Base-by-base conservation (phyloP, 2,113 vertebrate species). In the Scortum barcoo region DNA sequence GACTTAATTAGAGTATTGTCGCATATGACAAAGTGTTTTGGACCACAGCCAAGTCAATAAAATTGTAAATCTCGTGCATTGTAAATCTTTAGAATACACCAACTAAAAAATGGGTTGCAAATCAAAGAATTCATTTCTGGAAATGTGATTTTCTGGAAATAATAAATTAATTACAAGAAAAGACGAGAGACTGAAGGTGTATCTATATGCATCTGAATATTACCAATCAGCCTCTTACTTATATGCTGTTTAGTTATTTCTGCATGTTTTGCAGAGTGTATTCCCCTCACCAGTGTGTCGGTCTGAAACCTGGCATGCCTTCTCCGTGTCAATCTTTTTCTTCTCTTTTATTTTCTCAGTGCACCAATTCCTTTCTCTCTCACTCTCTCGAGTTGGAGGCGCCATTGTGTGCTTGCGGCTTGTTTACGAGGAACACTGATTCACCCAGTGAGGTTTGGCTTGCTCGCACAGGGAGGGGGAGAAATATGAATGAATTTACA, bases 401-500 rank as follows among this genome's bases (percentile, higher is more conserved):
- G 92, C 94, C 94, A 91, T 93, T 93, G 88, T 92, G 93, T 93
- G 80, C 87, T 93, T 93, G 90, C 53, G 86, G 89, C 86, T 90
- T 92, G 93, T 94, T 94, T 94, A 94, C 80, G 86, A 91, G 92
- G 89, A 93, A 89, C 88, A 79, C 83, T 92, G 93, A 93, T 94
- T 94, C 90, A 87, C 88, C 86, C 89, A 84, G 76, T 91, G 89
- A 91, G 93, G 92, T 93, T 93, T 94, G 92, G 92, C 92, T 91
- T 61, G 67, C 57, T 78, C 0, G 22, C 51, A 63, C 48, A 36
- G 44, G 30, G 58, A 72, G 74, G 62, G 83, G 78, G 40, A 69
- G 84, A 83, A 85, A 91, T 92, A 93, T 93, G 91, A 93, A 94
- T 93, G 93, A 93, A 94, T 92, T 84, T 88, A 78, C 79, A 78